Base-by-base conservation (phyloP, 2,113 vertebrate species). In the Geothlypis trichas region DNA sequence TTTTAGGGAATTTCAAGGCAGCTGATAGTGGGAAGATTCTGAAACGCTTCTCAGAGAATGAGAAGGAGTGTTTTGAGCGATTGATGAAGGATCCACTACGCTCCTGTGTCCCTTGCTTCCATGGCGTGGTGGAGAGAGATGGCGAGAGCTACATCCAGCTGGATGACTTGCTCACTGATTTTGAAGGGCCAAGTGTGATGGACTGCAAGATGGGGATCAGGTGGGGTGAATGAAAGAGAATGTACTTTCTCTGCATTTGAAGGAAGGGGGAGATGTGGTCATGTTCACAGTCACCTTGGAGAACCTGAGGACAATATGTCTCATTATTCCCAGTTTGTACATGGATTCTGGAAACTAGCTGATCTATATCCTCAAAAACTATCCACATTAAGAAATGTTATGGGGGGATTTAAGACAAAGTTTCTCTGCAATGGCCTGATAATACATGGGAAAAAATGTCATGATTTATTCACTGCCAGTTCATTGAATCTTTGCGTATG, bases 171-270 rank as follows among this genome's bases (percentile, higher is more conserved):
- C 98, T 99, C 30, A 97, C 97, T 30, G 98, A 97, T 94, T 99
- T 99, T 93, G 98, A 99, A 51, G 98, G 98, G 31, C 99, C 99
- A 31, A 99, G 98, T 52, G 99, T 99, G 84, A 99, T 99, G 97
- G 99, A 99, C 98, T 99, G 99, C 98, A 99, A 99, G 96, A 99
- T 99, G 98, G 99, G 99, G 19, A 97, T 99, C 96, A 99, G 99
- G 99, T 99, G 93, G 75, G 93, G 55, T 71, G 41, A 62, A 63
- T 26, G 42, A 59, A 91, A 72, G 55, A 75, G 51, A 78, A 75
- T 55, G 35, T 75, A 23, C 42, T 92, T 89, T 84, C 46, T 84
- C 31, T 87, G 37, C 21, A 22, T 94, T 54, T 69, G 84, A 46
- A 79, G 57, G 72, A 93, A 24, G n/a, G 14, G 27, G 16, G 19